Conservation (phyloP, 2,797 vertebrate species). For the Ptychobarbus kaznakovi region DNA sequence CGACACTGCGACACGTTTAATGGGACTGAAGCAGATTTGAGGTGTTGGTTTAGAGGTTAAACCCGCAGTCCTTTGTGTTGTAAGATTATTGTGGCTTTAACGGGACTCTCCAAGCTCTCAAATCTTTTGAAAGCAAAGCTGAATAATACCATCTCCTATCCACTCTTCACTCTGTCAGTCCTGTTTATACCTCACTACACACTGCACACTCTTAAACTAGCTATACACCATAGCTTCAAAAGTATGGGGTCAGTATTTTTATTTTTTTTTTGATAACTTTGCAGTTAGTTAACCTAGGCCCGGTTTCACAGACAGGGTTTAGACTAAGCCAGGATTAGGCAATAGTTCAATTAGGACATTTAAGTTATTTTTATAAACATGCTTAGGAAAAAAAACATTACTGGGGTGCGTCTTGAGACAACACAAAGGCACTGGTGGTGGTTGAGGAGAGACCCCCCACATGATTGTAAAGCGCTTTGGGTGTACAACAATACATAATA, state of each 20-base stretch:
- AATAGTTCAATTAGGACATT: no score
- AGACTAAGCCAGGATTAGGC: no score
- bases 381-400: no score
- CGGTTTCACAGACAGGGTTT: no score
- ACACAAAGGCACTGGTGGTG: no score
- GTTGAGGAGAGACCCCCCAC: no score
- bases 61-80: neutral
- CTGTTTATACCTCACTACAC: neutral
- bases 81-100: conserved; percentile 14
- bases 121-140: neutral
- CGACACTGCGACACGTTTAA: neutral
- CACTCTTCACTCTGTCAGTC: neutral
- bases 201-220: neutral
- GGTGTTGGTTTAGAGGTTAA: conserved; percentile 24
- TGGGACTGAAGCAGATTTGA: conserved; percentile 22
- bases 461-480: no score
- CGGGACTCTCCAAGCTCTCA: neutral
- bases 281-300: neutral
- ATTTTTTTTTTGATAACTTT: neutral
- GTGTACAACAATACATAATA: no score
- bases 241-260: neutral
- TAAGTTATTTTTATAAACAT: no score
- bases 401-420: no score
- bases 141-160: neutral
- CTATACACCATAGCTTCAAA: neutral